phyloP scores from a whole-genome alignment of 2,113 vertebrate genomes.

The Echinops telfairi region DNA sequence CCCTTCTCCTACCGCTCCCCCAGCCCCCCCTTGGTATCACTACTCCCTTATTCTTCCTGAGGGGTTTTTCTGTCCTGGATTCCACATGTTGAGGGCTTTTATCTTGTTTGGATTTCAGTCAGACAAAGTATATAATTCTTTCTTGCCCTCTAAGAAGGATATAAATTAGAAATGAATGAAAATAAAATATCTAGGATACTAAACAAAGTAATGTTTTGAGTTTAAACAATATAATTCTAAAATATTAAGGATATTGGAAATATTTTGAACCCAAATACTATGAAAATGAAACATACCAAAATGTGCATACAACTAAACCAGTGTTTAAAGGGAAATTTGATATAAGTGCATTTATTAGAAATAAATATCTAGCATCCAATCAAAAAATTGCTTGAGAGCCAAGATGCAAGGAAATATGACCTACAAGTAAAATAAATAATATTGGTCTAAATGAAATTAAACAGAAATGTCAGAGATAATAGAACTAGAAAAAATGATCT shows the following conservation, averaged over 20 bases:
- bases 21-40: no score
- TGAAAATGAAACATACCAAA: background rate
- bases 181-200: background rate
- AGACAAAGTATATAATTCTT: background rate
- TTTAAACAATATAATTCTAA: background rate
- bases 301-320: background rate
- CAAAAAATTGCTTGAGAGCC: background rate
- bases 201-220: background rate
- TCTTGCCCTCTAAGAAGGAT: background rate
- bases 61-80: no score
- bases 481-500: background rate
- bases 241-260: background rate
- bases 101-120: background rate
- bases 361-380: background rate
- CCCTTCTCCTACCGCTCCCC: no score
- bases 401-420: background rate
- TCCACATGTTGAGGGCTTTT: no score
- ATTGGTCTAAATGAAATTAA: background rate
- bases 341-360: background rate
- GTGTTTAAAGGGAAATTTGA: background rate
- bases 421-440: background rate
- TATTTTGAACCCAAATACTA: background rate
- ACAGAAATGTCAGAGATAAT: no score
- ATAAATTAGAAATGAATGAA: constrained; percentile 7
- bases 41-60: no score